phyloP scores from a whole-genome alignment of 2,797 vertebrate genomes.

The Meda fulgida region DNA sequence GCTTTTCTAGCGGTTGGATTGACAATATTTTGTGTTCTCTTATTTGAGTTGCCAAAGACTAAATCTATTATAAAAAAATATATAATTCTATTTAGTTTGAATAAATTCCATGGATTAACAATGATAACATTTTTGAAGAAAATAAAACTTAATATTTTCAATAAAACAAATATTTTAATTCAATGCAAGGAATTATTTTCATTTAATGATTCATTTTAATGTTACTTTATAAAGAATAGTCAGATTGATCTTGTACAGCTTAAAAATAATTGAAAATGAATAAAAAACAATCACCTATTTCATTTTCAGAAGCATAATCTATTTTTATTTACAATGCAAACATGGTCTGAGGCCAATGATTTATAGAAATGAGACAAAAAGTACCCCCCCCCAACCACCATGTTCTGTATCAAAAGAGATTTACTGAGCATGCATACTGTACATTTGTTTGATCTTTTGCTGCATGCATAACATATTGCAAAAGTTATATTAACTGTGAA shows the following conservation, averaged over 20 bases:
- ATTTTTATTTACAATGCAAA: neutral
- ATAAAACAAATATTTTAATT: neutral
- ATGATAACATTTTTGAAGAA: neutral
- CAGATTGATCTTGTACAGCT: neutral
- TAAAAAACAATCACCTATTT: accelerated
- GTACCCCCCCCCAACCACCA: neutral
- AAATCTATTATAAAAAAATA: no score
- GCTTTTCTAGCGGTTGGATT: neutral
- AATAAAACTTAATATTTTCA: no score
- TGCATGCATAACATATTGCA: constrained; percentile 74
- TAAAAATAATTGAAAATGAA: neutral
- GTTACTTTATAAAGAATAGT: neutral
- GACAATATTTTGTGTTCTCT: neutral
- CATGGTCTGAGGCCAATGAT: neutral
- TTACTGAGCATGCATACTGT: constrained; percentile 70
- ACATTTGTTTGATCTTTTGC: constrained; percentile 75
- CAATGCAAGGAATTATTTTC: neutral
- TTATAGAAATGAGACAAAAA: constrained; percentile 10
- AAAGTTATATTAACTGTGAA: constrained; percentile 78
- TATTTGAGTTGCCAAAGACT: neutral
- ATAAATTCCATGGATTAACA: neutral
- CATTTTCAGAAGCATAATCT: neutral
- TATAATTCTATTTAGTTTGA: neutral
- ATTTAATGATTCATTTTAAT: neutral
- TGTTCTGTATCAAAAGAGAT: constrained; percentile 20